phyloP scores from a whole-genome alignment of 2,113 vertebrate genomes.

The Caranx ignobilis region DNA sequence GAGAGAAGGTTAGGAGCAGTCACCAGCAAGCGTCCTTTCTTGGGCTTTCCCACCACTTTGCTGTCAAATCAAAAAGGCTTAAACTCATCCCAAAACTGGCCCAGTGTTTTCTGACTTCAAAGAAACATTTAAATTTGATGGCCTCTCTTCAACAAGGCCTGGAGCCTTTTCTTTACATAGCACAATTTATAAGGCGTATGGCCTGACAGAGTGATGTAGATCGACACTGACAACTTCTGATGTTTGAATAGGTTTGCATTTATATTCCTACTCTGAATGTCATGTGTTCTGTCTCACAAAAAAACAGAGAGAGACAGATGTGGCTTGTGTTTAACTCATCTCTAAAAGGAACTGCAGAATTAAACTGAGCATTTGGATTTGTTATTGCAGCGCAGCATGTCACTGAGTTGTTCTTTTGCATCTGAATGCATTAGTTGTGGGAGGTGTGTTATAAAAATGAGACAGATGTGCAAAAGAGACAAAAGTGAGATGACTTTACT shows the following conservation, averaged over 20 bases:
- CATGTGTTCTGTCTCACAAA: slow-evolving; percentile 18
- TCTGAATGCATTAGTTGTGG: slow-evolving; percentile 34
- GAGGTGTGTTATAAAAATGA: slow-evolving; percentile 23
- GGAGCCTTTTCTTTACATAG: slow-evolving; percentile 28
- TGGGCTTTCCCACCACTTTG: neutral
- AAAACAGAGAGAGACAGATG: slow-evolving; percentile 31
- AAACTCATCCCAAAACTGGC: slow-evolving; percentile 27
- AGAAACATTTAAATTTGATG: slow-evolving; percentile 31
- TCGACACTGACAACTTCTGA: slow-evolving; percentile 45
- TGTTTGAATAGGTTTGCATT: slow-evolving; percentile 51
- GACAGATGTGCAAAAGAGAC: neutral
- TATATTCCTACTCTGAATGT: slow-evolving; percentile 29
- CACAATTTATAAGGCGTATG: slow-evolving; percentile 39
- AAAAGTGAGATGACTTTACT: slow-evolving; percentile 21
- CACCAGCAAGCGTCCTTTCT: slow-evolving; percentile 10
- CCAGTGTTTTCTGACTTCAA: slow-evolving; percentile 35
- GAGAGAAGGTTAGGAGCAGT: slow-evolving; percentile 46
- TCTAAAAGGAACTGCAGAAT: slow-evolving; percentile 27
- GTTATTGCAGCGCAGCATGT: slow-evolving; percentile 17
- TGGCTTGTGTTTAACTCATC: slow-evolving; percentile 29
- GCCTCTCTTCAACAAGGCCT: slow-evolving; percentile 19
- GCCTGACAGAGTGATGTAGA: slow-evolving; percentile 30
- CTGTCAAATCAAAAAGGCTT: slow-evolving; percentile 25
- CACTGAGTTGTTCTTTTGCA: slow-evolving; percentile 2
- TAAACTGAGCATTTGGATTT: slow-evolving; percentile 24